phyloP scores from a whole-genome alignment of 2,797 vertebrate species.

The Chelonia mydas region DNA sequence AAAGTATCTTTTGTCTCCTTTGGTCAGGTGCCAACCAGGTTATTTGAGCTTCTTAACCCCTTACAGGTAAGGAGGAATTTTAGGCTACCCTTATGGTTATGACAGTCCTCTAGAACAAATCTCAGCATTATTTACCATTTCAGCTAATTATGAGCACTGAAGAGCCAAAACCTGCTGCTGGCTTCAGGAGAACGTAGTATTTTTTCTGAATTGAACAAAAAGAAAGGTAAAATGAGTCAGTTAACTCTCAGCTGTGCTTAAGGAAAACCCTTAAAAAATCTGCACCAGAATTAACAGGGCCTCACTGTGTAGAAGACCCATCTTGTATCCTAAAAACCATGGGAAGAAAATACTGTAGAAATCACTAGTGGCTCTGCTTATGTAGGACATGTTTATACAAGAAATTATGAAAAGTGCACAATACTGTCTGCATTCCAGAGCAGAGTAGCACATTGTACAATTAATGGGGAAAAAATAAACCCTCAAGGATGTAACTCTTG shows the following conservation, averaged over 20 bases:
- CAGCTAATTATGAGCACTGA: neutral
- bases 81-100: no score
- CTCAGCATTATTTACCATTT: neutral
- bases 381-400: constrained; percentile 28
- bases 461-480: neutral
- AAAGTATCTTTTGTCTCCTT: no score
- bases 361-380: constrained; percentile 3
- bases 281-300: neutral
- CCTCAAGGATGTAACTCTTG: neutral
- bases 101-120: neutral
- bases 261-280: constrained; percentile 17
- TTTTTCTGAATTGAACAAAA: neutral
- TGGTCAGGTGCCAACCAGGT: no score
- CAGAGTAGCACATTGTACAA: neutral
- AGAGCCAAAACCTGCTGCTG: neutral
- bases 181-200: neutral
- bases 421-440: neutral
- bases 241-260: neutral
- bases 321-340: neutral
- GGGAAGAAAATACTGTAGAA: constrained; percentile 10
- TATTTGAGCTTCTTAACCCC: no score
- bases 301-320: neutral
- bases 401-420: constrained; percentile 33
- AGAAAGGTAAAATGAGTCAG: neutral
- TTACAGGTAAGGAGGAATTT: no score